Evolutionary conservation across 2,797 vertebrate species (phyloP).

Genomic region (Neomorphus geoffroyi): DNA sequence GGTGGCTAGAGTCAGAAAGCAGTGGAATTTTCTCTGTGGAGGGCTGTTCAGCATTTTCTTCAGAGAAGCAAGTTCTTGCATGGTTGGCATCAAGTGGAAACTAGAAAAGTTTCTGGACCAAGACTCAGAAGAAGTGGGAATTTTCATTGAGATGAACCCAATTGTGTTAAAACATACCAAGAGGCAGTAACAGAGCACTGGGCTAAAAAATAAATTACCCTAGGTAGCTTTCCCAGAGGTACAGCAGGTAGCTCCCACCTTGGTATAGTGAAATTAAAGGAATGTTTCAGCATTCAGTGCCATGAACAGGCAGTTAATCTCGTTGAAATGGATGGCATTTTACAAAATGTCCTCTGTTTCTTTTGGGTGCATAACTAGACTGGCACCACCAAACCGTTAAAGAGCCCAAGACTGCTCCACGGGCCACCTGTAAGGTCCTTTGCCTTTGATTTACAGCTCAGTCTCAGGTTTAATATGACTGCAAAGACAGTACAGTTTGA

Average conservation of each 20-base stretch:
- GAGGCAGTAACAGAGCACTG: background rate
- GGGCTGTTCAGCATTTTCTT: background rate
- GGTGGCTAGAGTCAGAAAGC: conserved; percentile 1
- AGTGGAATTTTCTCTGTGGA: background rate
- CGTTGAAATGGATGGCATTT: background rate
- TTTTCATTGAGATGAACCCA: background rate
- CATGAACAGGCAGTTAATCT: background rate
- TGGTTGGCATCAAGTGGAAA: background rate
- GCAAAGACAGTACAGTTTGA: background rate
- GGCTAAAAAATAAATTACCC: background rate
- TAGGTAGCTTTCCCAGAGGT: background rate
- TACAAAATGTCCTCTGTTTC: background rate
- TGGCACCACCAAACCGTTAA: background rate
- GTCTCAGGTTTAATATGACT: background rate
- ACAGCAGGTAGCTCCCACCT: background rate
- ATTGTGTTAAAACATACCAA: background rate
- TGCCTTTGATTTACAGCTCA: background rate
- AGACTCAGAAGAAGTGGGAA: background rate
- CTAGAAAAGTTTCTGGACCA: background rate
- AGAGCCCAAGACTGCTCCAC: background rate
- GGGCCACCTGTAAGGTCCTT: background rate
- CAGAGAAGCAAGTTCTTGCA: background rate
- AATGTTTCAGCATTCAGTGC: background rate
- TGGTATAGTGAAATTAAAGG: background rate
- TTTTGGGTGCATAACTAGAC: background rate